phyloP scores from a whole-genome alignment of 2,797 vertebrate genomes.

The Argya squamiceps region DNA sequence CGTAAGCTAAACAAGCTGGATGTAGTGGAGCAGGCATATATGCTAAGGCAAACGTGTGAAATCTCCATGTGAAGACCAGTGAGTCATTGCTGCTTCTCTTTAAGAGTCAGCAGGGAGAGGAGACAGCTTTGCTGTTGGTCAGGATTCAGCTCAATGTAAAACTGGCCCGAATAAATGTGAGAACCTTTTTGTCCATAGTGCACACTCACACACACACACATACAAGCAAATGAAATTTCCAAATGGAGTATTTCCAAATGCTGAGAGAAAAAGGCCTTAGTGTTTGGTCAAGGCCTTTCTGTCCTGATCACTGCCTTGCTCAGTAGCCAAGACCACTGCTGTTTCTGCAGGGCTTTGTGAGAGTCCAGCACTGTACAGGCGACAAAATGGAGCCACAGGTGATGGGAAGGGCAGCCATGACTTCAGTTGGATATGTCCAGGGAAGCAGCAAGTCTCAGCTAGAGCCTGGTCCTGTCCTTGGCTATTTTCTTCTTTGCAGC shows the following conservation, averaged over 20 bases:
- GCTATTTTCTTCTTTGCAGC: not conserved
- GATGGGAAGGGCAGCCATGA: not conserved
- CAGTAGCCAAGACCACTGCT: not conserved
- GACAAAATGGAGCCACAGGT: accelerated
- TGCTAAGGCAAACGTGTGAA: not conserved
- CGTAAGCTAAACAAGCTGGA: not conserved
- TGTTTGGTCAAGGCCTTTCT: not conserved
- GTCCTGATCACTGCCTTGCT: not conserved
- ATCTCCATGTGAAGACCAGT: not conserved
- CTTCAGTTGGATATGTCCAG: not conserved
- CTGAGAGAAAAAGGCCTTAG: not conserved
- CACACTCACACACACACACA: not conserved
- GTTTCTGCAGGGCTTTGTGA: not conserved
- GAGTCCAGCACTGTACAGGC: not conserved
- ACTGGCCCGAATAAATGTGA: not conserved
- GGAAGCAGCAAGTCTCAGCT: not conserved
- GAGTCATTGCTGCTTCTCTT: not conserved
- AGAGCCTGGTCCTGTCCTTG: not conserved
- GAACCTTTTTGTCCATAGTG: not conserved
- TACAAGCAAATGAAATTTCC: not conserved
- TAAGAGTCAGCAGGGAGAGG: not conserved
- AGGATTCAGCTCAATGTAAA: not conserved
- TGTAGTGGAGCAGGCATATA: not conserved
- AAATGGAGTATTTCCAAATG: not conserved
- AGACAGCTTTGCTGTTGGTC: not conserved